Evolutionary conservation across 2,888 invertebrate genomes (phyloP), one percentile per base, ranked within the genome.

Genomic region (Pomacea canaliculata): DNA sequence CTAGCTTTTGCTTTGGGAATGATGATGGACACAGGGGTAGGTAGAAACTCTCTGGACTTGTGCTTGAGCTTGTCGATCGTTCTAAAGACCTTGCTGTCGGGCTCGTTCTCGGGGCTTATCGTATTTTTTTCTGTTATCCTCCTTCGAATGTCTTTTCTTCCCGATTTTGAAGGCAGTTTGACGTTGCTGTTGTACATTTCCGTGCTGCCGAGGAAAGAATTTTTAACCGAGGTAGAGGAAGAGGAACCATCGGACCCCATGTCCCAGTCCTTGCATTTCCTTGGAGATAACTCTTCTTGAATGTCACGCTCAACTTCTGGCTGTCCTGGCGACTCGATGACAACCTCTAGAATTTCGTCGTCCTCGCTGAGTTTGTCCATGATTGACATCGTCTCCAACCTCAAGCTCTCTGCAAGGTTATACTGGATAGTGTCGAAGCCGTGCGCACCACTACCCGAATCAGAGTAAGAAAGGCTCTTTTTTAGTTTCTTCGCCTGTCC

Each of bases 331-430:
- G 74, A 69, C 49, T 74, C 74, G 48, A 74, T 74, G 27, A 74
- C 74, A 27, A 74, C 67, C 68, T 74, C 74, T 8, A 74, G 19
- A 19, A 74, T 74, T 56, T 74, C 74, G 69, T 74, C 74, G 19
- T 73, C 73, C 27, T 74, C 74, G 69, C 60, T 74, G 23, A 74
- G 74, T 49, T 74, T 74, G 63, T 74, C 74, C 62, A 74, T 37
- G 49, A 74, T 74, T 49, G 74, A 74, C 69, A 69, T 62, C 49
- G 68, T 68, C 27, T 74, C 74, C 62, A 69, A 23, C 7, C 68
- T 23, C 9, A 49, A 7, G 13, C 74, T 74, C 13, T 60, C 27
- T 12, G 8, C 23, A 62, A 68, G 49, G 51, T 67, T 8, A 13
- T 59, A 59, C 10, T 63, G n/a, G 60, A 60, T 66, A 3, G 18